Base-by-base conservation (phyloP, 2,888 invertebrate species). In the Salticus scenicus region DNA sequence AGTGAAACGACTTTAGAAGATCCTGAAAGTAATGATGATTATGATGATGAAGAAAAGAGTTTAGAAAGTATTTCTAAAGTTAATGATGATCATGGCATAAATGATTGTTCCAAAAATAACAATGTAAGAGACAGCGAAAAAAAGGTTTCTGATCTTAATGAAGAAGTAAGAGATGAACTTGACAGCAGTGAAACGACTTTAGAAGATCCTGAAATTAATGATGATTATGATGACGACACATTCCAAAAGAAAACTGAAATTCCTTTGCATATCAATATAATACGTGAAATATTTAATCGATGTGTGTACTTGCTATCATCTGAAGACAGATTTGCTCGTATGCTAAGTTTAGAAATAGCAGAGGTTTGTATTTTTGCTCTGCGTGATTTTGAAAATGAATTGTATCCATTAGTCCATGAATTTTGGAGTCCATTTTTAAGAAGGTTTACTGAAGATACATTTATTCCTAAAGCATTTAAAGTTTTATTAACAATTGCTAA, bases 341-440 rank as follows among this genome's bases (percentile, higher is more conserved):
- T 79, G 17, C 24, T 83, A 31, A 33, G 42, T 30, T 42, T 83
- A 28, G 83, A 87, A 64, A 72, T 75, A 12, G 66, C 75, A 30
- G 79, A 74, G 24, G 7, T 63, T 1, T 72, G 79, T n/a, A 76
- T 87, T 30, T 14, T 79, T 7, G 66, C 73, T n/a, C 63, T 87
- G 4, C 70, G 71, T n/a, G 75, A 83, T 69, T 75, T 33, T 72
- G 69, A 71, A 76, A 28, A 72, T 27, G 47, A 83, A 20, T 66
- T 77, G 41, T 74, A 80, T 14, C 86, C 88, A 0, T 51, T 86
- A 33, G 57, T 88, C 20, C 88, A 88, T 42, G 64, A 86, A 33
- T 42, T 88, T 27, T 88, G 88, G 88, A 71, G 66, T 24, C 63
- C 70, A 27, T 86, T 88, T 63, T 63, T 79, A 5, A 27, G 28